A percentile compares a stretch with the other conserved stretches of the same genome.
Conservation (phyloP, 2,888 invertebrate genomes). For the Acanthacorydalis orientalis region DNA sequence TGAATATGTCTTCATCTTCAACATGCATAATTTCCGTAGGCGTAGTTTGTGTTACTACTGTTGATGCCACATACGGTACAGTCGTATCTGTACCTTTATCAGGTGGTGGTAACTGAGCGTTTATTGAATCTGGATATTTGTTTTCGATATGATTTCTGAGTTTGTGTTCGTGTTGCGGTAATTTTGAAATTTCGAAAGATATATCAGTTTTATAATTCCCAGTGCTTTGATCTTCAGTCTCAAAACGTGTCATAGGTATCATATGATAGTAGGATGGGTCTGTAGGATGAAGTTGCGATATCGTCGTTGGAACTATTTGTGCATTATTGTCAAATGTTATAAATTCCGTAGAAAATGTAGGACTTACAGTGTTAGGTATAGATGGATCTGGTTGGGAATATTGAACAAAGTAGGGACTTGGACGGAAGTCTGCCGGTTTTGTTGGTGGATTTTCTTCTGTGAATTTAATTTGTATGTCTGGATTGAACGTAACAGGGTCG, state of each 20-base stretch:
- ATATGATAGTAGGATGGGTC: constrained; percentile 2
- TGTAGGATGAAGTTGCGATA: constrained; percentile 3
- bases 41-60: constrained; percentile 12
- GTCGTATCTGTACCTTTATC: constrained; percentile 16
- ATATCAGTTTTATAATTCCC: not conserved
- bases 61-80: constrained; percentile 15
- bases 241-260: not conserved
- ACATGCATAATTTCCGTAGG: constrained; percentile 11
- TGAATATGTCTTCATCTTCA: constrained; percentile 5
- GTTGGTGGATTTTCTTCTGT: constrained; percentile 13
- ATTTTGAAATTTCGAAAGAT: not conserved
- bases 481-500: too few relatives aligned
- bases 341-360: constrained; percentile 5
- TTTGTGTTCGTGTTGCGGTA: not conserved
- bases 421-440: constrained; percentile 20
- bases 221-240: not conserved
- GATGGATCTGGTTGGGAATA: constrained; percentile 33
- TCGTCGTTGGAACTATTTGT: constrained; percentile 5
- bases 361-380: constrained; percentile 1
- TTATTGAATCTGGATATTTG: constrained; percentile 16
- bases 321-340: constrained; percentile 2
- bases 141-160: not conserved
- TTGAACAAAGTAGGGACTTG: constrained; percentile 22
- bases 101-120: constrained; percentile 23
- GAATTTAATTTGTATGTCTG: too few relatives aligned